Evolutionary conservation across 2,113 vertebrate genomes (phyloP).

Genomic region (Melanotaenia duboulayi): DNA sequence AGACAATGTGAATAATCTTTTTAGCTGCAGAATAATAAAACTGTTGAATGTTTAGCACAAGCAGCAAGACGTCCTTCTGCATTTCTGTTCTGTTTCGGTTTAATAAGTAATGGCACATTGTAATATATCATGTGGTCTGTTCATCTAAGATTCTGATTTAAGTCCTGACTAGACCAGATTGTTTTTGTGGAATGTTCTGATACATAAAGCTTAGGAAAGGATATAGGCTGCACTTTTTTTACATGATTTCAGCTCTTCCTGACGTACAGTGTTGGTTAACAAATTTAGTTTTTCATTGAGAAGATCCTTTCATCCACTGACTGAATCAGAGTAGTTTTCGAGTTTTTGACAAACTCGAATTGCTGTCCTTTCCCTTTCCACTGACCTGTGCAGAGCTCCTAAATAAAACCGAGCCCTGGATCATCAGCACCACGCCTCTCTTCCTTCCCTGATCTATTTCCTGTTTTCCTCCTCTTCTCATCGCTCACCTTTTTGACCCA

Average conservation of each 20-base stretch:
- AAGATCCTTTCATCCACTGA: conserved; percentile 18
- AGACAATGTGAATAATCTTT: too few relatives aligned
- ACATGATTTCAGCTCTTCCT: too few relatives aligned
- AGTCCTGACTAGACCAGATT: too few relatives aligned
- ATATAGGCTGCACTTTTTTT: not conserved
- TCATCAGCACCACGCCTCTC: conserved; percentile 13
- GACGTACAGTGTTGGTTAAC: conserved; percentile 2
- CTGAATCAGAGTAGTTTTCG: conserved; percentile 14
- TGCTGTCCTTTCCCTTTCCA: conserved; percentile 36
- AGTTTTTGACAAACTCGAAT: conserved; percentile 49
- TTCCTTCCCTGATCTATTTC: conserved; percentile 48
- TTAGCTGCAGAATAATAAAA: too few relatives aligned
- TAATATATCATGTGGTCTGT: too few relatives aligned
- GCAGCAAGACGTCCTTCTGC: too few relatives aligned
- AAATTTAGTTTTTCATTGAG: not conserved
- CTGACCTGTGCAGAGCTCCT: conserved; percentile 54
- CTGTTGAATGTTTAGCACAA: too few relatives aligned
- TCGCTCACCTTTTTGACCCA: conserved; percentile 45
- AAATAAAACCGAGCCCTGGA: conserved; percentile 36
- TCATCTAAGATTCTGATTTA: too few relatives aligned
- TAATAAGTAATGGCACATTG: too few relatives aligned
- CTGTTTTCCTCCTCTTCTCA: conserved; percentile 17
- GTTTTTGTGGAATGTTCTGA: too few relatives aligned
- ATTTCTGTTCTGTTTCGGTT: too few relatives aligned
- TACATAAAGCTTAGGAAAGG: not conserved